A percentile compares a stretch with the other conserved stretches of the same genome.
These are phyloP conservation scores for Pterostichus niger DNA, from an alignment of 2,888 invertebrate species.

Conservation along the genomic window DNA sequence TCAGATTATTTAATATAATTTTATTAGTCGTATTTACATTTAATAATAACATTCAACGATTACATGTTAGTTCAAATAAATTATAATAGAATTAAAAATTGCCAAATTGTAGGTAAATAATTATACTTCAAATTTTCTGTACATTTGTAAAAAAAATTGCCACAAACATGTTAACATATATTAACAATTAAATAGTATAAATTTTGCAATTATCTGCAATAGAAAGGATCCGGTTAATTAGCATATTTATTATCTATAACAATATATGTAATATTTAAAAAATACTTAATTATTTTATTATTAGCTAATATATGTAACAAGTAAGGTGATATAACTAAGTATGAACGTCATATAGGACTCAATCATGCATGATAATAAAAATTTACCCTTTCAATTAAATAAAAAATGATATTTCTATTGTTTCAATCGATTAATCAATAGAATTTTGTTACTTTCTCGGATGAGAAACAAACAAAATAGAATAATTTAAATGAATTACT, in stretches of 20 bases:
- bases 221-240: slow-evolving; percentile 15
- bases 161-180: not conserved
- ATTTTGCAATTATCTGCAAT: not conserved
- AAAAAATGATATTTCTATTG: not conserved
- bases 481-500: not conserved
- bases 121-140: no score
- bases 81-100: no score
- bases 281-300: not conserved
- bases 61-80: no score
- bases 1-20: no score
- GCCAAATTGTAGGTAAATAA: no score
- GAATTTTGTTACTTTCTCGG: not conserved
- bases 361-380: not conserved
- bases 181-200: not conserved
- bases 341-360: not conserved
- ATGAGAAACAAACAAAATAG: not conserved
- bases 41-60: no score
- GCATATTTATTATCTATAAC: not conserved
- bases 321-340: not conserved
- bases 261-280: slow-evolving; percentile 1
- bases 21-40: no score
- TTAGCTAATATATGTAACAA: not conserved
- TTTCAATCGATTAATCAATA: slow-evolving; percentile 1
- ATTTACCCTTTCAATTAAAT: not conserved
- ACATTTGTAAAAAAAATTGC: no score